phyloP scores from a whole-genome alignment of 1,140 invertebrate genomes.

The Cephus cinctus region DNA sequence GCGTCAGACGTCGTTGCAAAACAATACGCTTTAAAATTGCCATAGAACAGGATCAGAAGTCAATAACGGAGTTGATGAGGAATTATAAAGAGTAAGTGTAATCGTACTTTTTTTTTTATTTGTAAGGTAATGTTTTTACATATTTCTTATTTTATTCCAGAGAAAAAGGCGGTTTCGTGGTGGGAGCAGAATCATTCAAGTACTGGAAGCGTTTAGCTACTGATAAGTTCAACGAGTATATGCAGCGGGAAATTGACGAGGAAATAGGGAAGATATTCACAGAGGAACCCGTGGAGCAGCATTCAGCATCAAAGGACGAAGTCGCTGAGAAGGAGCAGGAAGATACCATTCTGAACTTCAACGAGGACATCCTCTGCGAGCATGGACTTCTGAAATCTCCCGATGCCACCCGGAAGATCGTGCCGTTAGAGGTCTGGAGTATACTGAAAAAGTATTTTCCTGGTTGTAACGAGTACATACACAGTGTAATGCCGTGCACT shows the following conservation, averaged over 20 bases:
- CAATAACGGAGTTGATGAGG: constrained; percentile 41
- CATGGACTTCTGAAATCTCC: constrained; percentile 51
- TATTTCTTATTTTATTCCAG: constrained; percentile 18
- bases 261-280: constrained; percentile 12
- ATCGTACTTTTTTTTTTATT: constrained; percentile 10
- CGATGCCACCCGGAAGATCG: constrained; percentile 47
- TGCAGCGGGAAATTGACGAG: constrained; percentile 35
- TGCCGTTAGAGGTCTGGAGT: constrained; percentile 56
- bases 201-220: constrained; percentile 46
- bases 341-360: constrained; percentile 52
- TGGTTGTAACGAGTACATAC: constrained; percentile 50
- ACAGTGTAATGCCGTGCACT: constrained; percentile 43
- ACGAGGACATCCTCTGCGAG: constrained; percentile 61
- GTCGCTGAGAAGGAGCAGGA: constrained; percentile 44
- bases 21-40: constrained; percentile 42
- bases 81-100: constrained; percentile 43
- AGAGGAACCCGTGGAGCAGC: constrained; percentile 14
- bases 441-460: constrained; percentile 61
- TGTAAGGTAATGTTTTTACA: constrained; percentile 13
- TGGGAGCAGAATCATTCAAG: constrained; percentile 46
- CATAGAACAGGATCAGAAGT: constrained; percentile 46
- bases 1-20: constrained; percentile 57
- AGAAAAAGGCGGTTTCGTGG: constrained; percentile 38
- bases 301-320: constrained; percentile 16
- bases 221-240: constrained; percentile 35